These are phyloP conservation scores for Trissoscelio sp. DNA, from an alignment of 2,888 invertebrate species.

Conservation along the genomic window DNA sequence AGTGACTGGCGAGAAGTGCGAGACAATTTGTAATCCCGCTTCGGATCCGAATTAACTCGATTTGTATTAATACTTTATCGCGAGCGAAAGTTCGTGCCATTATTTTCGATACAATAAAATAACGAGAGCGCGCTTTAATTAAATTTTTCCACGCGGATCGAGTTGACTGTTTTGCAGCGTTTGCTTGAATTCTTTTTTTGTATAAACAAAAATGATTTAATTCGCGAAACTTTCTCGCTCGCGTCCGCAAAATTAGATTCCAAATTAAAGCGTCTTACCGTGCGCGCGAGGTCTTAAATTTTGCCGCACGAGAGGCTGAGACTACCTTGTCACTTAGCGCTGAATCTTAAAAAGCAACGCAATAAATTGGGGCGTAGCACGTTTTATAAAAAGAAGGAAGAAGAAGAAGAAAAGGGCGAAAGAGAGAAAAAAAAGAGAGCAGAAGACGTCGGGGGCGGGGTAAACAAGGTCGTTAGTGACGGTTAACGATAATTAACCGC, in stretches of 20 bases:
- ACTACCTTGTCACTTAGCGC: constrained; percentile 65
- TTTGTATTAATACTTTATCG: neutral
- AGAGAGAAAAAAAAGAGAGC: neutral
- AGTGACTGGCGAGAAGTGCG: neutral
- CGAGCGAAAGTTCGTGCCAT: too few relatives aligned
- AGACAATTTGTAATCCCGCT: constrained; percentile 16
- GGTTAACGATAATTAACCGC: constrained; percentile 73
- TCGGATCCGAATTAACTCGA: neutral
- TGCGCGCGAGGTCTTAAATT: constrained; percentile 52
- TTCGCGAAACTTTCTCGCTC: neutral
- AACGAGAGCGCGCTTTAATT: neutral
- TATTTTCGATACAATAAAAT: neutral
- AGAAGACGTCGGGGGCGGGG: neutral
- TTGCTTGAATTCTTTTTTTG: neutral
- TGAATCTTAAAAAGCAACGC: constrained; percentile 68
- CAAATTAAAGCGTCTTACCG: constrained; percentile 40
- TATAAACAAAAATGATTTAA: constrained; percentile 20
- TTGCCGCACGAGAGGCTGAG: constrained; percentile 28
- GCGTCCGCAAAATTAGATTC: constrained; percentile 37
- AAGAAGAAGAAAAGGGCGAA: neutral
- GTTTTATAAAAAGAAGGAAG: constrained; percentile 45
- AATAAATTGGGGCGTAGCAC: constrained; percentile 70
- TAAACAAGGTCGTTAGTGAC: constrained; percentile 71
- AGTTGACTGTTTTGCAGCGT: neutral
- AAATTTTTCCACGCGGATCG: neutral